Base-by-base conservation (phyloP, 2,888 invertebrate species). In the Acanthacorydalis orientalis region DNA sequence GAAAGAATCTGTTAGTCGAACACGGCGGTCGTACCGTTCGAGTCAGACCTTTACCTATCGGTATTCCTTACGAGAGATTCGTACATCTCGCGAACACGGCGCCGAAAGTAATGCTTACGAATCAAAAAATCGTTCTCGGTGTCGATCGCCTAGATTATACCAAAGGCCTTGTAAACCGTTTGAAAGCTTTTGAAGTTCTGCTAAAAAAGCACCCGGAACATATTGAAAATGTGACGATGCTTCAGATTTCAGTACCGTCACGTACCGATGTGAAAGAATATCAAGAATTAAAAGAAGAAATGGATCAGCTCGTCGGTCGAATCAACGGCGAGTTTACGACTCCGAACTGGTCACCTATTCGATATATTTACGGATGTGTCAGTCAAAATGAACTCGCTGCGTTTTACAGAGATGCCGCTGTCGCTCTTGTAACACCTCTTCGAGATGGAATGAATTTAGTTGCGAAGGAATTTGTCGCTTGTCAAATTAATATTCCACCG, bases 371-470 rank as follows among this genome's bases (percentile, higher is more conserved):
- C 60, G 90, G 89, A 9, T 88, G 86, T 60, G 83, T 90, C 1
- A 83, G 80, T 45, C 90, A 90, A 64, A 82, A 86, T 47, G 87
- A 89, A 58, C 64, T 90, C 41, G 89, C 90, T 0, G 85, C 87
- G 0, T 83, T 88, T 60, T 90, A 90, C 63, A 72, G 89, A 15
- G 90, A 90, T 57, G 79, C 90, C 0, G 82, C 87, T 0, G 88
- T 91, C 0, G 88, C 88, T 33, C 67, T 91, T 38, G 89, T 91
- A 1, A 90, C 90, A 0, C 91, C 91, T 0, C 64, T 91, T 2
- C 70, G 91, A 46, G 90, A 90, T 57, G 89, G 88, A 45, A 91
- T 91, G 90, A 91, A 91, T 65, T 72, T 91, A 47, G 90, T 91
- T 0, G 90, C 90, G 7, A 91, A 91, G 62, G 91, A 91, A 63